A percentile compares a stretch with the other conserved stretches of the same genome.
phyloP scores from a whole-genome alignment of 2,113 vertebrate genomes.

The Lipophrys pholis region DNA sequence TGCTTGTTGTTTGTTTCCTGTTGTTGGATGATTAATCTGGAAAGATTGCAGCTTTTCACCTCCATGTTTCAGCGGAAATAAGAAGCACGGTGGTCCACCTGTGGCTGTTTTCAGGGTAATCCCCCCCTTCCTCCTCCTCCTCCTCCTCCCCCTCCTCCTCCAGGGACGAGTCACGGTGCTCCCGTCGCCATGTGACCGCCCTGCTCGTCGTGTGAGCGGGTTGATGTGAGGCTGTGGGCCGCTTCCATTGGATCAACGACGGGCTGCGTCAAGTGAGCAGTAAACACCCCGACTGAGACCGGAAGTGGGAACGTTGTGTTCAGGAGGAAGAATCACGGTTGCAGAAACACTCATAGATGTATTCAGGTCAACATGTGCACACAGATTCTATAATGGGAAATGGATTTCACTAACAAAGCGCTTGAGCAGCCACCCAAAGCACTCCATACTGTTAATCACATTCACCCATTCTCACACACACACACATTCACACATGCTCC shows the following conservation, averaged over 20 bases:
- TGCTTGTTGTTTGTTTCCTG: too few species aligned
- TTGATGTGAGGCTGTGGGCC: slow-evolving; percentile 34
- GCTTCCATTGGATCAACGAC: slow-evolving; percentile 58
- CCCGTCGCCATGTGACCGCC: slow-evolving; percentile 57
- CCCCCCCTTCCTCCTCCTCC: slow-evolving; percentile 15
- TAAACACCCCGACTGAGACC: slow-evolving; percentile 6
- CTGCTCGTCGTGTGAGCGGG: slow-evolving; percentile 48
- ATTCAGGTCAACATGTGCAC: too few species aligned
- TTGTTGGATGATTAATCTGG: too few species aligned
- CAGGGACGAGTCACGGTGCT: slow-evolving; percentile 41
- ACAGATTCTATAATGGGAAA: too few species aligned
- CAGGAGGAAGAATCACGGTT: not conserved
- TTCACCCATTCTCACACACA: too few species aligned
- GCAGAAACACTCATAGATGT: not conserved
- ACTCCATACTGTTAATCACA: too few species aligned
- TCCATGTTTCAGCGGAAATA: too few species aligned
- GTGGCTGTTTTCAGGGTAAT: slow-evolving; percentile 48
- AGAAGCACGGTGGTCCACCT: too few species aligned
- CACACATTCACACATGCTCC: too few species aligned
- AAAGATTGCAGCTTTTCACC: too few species aligned
- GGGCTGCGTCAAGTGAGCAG: slow-evolving; percentile 22
- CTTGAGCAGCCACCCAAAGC: too few species aligned
- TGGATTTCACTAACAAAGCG: too few species aligned
- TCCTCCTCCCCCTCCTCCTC: not conserved
- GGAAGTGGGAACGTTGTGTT: slow-evolving; percentile 26